Base-by-base conservation (phyloP, 2,797 vertebrate species). In the Stomatorhinus walkeri region DNA sequence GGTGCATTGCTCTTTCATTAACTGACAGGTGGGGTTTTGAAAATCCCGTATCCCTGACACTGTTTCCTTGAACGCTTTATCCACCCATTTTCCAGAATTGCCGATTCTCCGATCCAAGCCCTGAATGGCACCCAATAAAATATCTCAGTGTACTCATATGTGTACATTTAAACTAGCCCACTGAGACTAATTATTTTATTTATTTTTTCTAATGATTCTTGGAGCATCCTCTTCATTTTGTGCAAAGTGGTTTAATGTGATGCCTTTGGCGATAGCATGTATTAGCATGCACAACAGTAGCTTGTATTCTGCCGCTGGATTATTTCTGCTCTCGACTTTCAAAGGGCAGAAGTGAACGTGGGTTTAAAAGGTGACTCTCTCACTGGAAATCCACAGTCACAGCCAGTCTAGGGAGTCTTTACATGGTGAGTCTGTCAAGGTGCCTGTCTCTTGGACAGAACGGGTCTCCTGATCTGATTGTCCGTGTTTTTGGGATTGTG, bases 1-100 rank as follows among this genome's bases (percentile, higher is more conserved):
- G 89, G 91, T 92, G 93, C 93, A 94, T 94, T 92, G 90, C 94
- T 93, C 93, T 92, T 72, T 93, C 89, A 91, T 94, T 92, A 89
- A 91, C 76, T 87, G 16, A 88, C 59, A 56, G 48, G 28, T 52
- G 28, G 81, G 2, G 85, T 59, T 36, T 46, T 81, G 40, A 46
- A 46, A 46, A n/a, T 19, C 40, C 19, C 2, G 8, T 1, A 28
- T 3, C 48, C 48, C 83, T 52, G 49, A 52, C 2, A 3, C 12
- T 52, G 48, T 52, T 49, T 46, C 49, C 43, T 85, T 85, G 43
- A 85, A 85, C 28, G 16, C 76, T 43, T n/a, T 36, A n/a, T 8
- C 76, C 19, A n/a, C 12, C 64, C 64, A 16, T 32, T 72, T 72
- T 81, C 16, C 72, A 79, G 32, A 79, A 79, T 43, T 40, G 14